Evolutionary conservation across 2,888 invertebrate species (phyloP), one percentile per base, ranked within the genome.

Genomic region (Microchrysa polita): DNA sequence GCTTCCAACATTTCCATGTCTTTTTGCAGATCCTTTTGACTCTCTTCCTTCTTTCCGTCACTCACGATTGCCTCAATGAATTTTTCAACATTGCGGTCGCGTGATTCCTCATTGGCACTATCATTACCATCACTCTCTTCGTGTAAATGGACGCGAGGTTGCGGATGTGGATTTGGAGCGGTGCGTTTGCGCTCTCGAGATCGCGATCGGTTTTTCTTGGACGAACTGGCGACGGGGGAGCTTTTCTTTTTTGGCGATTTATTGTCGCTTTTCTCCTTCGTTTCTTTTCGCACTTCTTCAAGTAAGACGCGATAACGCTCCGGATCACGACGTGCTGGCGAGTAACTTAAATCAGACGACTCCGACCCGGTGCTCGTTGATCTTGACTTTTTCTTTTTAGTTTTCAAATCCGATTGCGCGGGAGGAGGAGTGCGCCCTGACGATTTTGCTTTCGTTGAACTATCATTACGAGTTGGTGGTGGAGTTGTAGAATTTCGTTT

Each of bases 1-100:
- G 89, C 85, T 79, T 92, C 90, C 76, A 93, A 83, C 80, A 90
- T 89, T 79, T 88, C 88, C 77, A 92, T 81, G 80, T 93, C 93
- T 78, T 89, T 90, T 77, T 90, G 88, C 67, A 89, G 86, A 69
- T 89, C 80, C 22, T 82, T 89, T 52, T 90, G 88, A 74, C 88
- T 89, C 65, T 88, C 88, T 75, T 89, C 89, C 23, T 82, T 81
- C 63, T 88, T 88, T 7, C 7, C 27, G 74, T 89, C 89, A 23
- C 82, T 81, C 34, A 85, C 85, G 1, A 87, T 79, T 40, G 87
- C 86, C 60, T 88, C 89, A 10, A 87, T 88, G n/a, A 86, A 88
- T 2, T 85, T 80, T 53, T 85, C 84, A 4, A 85, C 86, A 75
- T 82, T 81, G n/a, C 82, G 84, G 34, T 83, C 81, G 0, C 77